These are phyloP conservation scores for Melieria crassipennis DNA, from an alignment of 2,888 invertebrate species.

Conservation along the genomic window DNA sequence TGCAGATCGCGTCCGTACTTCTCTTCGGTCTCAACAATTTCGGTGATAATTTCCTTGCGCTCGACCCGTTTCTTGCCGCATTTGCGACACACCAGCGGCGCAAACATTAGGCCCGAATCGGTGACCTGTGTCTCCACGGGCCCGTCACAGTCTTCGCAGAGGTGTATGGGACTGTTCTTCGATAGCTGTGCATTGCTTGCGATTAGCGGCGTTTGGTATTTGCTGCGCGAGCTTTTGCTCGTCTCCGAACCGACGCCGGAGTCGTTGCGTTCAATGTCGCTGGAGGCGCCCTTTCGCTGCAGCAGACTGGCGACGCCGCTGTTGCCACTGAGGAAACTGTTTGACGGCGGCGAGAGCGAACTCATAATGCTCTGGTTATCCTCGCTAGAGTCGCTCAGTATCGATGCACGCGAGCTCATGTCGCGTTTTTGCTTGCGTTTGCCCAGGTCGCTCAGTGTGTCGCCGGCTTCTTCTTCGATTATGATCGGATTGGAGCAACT, in stretches of 20 bases:
- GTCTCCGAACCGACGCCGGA: conserved; percentile 94
- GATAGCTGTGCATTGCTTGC: conserved; percentile 59
- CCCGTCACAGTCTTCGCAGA: conserved; percentile 89
- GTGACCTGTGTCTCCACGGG: conserved; percentile 80
- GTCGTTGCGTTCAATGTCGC: conserved; percentile 89
- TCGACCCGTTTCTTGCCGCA: conserved; percentile 89
- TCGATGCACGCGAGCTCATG: conserved; percentile 77
- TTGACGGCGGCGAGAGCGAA: conserved; percentile 64
- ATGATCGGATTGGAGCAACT: conserved; percentile 68
- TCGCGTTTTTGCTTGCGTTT: conserved; percentile 58
- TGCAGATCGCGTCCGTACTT: conserved; percentile 93
- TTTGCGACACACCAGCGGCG: conserved; percentile 85
- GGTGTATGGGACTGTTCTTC: conserved; percentile 73
- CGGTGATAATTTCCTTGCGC: conserved; percentile 92
- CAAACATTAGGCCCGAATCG: conserved; percentile 77
- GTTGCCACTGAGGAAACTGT: conserved; percentile 48
- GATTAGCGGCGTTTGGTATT: conserved; percentile 71
- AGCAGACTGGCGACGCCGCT: conserved; percentile 28
- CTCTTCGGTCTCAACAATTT: conserved; percentile 95
- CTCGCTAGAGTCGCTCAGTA: conserved; percentile 87
- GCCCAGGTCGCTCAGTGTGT: conserved; percentile 70
- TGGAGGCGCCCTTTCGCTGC: conserved; percentile 63
- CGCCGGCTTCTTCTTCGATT: conserved; percentile 71
- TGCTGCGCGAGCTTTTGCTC: conserved; percentile 84
- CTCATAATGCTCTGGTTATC: conserved; percentile 75